These are phyloP conservation scores for Tragulus kanchil DNA, from an alignment of 2,113 vertebrate genomes.

Conservation along the genomic window DNA sequence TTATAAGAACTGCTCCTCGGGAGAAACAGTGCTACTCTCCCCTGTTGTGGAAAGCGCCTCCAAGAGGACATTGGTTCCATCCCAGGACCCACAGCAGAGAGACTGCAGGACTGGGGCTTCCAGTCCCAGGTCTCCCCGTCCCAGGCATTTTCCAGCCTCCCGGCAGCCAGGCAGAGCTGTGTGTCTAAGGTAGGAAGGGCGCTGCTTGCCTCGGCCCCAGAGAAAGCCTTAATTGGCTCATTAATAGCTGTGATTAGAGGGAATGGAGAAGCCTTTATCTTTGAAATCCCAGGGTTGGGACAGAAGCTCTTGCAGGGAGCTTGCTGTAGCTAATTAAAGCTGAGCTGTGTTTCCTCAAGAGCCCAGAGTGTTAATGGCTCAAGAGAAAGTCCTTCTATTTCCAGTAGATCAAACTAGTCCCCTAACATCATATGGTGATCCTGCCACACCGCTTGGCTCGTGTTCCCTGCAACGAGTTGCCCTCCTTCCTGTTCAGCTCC, in stretches of 20 bases:
- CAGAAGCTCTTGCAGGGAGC: conserved; percentile 66
- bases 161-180: background rate
- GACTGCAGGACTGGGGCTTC: background rate
- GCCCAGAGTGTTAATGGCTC: conserved; percentile 78
- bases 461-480: background rate
- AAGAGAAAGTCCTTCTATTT: conserved; percentile 80
- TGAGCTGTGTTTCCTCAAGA: conserved; percentile 76
- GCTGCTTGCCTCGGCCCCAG: conserved; percentile 39
- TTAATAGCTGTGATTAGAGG: conserved; percentile 83
- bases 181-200: conserved; percentile 2
- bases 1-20: background rate
- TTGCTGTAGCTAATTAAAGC: conserved; percentile 81
- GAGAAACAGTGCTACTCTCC: background rate
- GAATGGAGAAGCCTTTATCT: conserved; percentile 79
- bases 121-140: background rate
- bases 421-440: background rate
- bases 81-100: background rate
- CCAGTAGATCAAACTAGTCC: too few species aligned
- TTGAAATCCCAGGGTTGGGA: conserved; percentile 73
- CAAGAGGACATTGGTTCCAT: background rate
- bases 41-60: background rate
- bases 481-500: background rate
- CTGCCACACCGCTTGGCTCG: background rate
- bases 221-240: conserved; percentile 83
- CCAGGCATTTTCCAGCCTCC: conserved; percentile 29